Evolutionary conservation across 2,888 invertebrate genomes (phyloP), one percentile per base, ranked within the genome.

Genomic region (Baccha elongata): DNA sequence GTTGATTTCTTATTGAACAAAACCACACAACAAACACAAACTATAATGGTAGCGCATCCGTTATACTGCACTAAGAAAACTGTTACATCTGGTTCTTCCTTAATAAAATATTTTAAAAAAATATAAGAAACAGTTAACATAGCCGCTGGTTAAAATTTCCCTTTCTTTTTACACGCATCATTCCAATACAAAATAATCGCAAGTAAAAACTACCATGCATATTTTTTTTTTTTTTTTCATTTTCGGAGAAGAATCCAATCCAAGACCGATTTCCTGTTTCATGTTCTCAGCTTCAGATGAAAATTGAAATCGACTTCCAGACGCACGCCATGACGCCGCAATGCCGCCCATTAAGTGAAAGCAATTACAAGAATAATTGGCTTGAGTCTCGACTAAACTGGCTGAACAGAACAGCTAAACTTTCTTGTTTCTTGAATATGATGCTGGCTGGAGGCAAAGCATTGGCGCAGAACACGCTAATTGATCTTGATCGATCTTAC

Each of bases 401-500:
- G 46, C 60, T 62, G 29, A 23, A 5, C 26, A 50, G 46, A 37
- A 74, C 73, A 53, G 55, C 67, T 64, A 80, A 69, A 80, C 80
- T 80, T 80, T 80, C 80, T 75, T 74, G 68, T 80, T 80, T 80
- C 80, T 75, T 74, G 68, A 69, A 37, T 67, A 62, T 46, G 40
- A 53, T 17, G 55, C 62, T 76, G 21, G 55, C 62, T 76, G 21
- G 62, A 44, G 69, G 75, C 62, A 44, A 0, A 46, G 37, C 60
- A 72, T 13, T 78, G 53, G 67, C 40, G 74, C 32, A 71, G 80
- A 80, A 75, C 78, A 65, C 80, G 69, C 80, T 80, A 80, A 80
- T 80, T 80, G 75, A 80, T 80, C 75, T 80, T 64, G 58, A 80
- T 80, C 75, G 80, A 80, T 52, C 50, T 75, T n/a, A 42, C 35